Evolutionary conservation across 2,888 invertebrate species (phyloP).

Genomic region (Euclidia mi): DNA sequence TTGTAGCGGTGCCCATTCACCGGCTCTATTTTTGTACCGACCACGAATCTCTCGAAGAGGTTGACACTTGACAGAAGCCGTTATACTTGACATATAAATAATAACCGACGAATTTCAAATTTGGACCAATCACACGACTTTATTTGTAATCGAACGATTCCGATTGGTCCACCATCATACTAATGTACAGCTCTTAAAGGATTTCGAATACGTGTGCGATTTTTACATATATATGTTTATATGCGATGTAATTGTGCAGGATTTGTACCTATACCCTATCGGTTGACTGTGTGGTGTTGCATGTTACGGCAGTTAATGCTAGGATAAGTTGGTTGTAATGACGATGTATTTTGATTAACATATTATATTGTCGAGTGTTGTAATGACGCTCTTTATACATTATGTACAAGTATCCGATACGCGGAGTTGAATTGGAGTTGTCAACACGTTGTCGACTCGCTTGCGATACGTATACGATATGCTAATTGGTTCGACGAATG

Average conservation of each 20-base stretch:
- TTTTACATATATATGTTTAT: slow-evolving; percentile 35
- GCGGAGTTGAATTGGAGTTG: no score
- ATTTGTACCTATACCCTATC: neutral
- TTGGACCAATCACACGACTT: slow-evolving; percentile 19
- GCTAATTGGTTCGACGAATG: no score
- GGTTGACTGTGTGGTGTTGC: neutral
- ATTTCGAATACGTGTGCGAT: slow-evolving; percentile 42
- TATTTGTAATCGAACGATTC: slow-evolving; percentile 23
- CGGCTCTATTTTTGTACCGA: slow-evolving; percentile 84
- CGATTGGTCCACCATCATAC: slow-evolving; percentile 22
- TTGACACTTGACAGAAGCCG: slow-evolving; percentile 51
- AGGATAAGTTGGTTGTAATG: slow-evolving; percentile 5
- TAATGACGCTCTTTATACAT: no score
- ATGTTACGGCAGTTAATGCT: slow-evolving; percentile 10
- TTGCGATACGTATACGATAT: no score
- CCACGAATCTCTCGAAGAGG: slow-evolving; percentile 66
- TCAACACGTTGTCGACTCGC: no score
- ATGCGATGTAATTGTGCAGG: slow-evolving; percentile 17
- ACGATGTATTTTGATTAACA: slow-evolving; percentile 7
- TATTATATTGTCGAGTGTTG: slow-evolving; percentile 8
- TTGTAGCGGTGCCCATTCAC: slow-evolving; percentile 68
- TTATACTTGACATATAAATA: slow-evolving; percentile 46
- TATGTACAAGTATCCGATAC: no score
- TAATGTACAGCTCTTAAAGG: slow-evolving; percentile 37
- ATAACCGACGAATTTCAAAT: slow-evolving; percentile 24